phyloP scores from a whole-genome alignment of 2,797 vertebrate species.

The Hydrophis major region DNA sequence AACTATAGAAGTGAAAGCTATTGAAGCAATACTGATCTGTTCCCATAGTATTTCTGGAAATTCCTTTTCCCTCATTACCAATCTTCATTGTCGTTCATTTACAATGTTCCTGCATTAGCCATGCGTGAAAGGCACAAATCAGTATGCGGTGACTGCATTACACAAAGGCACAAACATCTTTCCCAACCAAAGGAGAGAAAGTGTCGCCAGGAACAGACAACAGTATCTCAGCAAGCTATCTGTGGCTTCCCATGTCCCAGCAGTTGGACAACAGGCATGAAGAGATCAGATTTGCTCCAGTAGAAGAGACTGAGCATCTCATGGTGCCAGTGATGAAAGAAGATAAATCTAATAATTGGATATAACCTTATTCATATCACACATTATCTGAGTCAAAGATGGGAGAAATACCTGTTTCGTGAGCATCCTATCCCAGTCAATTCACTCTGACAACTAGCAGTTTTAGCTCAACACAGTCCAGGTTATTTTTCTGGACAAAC shows the following conservation, averaged over 20 bases:
- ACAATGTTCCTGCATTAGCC: neutral
- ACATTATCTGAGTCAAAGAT: neutral
- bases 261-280: neutral
- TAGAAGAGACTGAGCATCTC: neutral
- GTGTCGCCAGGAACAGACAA: neutral
- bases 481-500: neutral
- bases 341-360: neutral
- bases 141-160: neutral
- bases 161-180: neutral
- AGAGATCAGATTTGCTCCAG: neutral
- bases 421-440: neutral
- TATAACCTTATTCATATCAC: neutral
- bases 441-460: neutral
- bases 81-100: neutral
- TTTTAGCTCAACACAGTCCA: neutral
- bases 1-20: neutral
- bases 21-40: neutral
- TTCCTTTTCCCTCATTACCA: neutral
- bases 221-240: neutral
- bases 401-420: neutral
- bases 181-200: neutral
- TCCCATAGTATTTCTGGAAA: neutral
- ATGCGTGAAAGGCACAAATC: neutral
- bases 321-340: neutral
- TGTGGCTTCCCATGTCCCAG: neutral